Conservation (phyloP, 2,888 invertebrate genomes). For the Polyommatus icarus region DNA sequence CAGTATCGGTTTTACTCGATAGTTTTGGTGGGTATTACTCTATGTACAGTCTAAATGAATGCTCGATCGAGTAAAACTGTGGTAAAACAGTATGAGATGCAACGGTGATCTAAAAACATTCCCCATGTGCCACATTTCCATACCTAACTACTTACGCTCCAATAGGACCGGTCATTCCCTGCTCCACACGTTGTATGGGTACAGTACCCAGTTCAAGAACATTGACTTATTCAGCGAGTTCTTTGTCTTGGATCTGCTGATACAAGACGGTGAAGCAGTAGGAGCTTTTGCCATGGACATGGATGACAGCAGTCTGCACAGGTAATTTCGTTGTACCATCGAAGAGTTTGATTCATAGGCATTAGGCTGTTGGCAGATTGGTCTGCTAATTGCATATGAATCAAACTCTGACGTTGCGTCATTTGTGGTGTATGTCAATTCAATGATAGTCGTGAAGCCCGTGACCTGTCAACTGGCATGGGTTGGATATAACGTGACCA, state of each 20-base stretch:
- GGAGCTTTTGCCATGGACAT: conserved; percentile 95
- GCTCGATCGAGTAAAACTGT: no score
- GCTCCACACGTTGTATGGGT: conserved; percentile 97
- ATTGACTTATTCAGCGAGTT: conserved; percentile 98
- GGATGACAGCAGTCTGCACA: conserved; percentile 96
- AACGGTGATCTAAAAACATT: no score
- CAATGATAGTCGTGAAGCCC: no score
- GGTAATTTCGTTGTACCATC: conserved; percentile 65
- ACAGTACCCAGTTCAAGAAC: conserved; percentile 94
- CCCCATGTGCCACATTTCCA: background rate
- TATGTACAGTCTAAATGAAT: no score
- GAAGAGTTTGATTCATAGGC: no score
- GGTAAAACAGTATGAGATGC: no score
- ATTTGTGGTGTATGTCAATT: background rate
- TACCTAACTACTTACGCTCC: background rate
- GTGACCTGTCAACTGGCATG: background rate
- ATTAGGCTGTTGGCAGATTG: no score
- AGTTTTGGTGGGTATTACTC: no score
- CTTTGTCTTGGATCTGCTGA: conserved; percentile 95
- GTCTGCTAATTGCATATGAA: no score
- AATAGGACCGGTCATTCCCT: conserved; percentile 96
- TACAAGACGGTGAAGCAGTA: conserved; percentile 92
- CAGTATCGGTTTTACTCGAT: no score
- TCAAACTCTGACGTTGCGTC: no score
- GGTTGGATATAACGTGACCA: background rate